Percentiles rank a stretch among this genome's conserved stretches.
phyloP scores from a whole-genome alignment of 2,113 vertebrate genomes.

The Lycocorax pyrrhopterus region DNA sequence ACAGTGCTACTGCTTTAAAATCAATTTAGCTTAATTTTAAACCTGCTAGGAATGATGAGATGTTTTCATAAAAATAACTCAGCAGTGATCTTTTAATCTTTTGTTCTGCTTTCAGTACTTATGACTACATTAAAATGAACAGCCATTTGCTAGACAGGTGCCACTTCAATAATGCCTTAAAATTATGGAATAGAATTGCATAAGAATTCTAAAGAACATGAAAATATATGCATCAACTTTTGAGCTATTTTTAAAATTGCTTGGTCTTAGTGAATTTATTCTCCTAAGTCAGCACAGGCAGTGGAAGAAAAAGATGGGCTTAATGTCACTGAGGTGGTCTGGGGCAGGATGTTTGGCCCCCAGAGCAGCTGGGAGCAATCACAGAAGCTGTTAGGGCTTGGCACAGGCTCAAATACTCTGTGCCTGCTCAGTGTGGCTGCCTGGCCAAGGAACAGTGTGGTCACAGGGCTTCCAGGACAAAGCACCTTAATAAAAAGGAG shows the following conservation, averaged over 20 bases:
- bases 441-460: not conserved
- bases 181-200: not conserved
- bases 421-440: not conserved
- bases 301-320: not conserved
- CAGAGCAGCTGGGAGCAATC: not conserved
- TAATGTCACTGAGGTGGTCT: not conserved
- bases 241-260: not conserved
- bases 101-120: not conserved
- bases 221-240: not conserved
- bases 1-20: not conserved
- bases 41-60: not conserved
- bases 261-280: not conserved
- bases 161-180: not conserved
- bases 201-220: not conserved
- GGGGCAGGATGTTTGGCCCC: not conserved
- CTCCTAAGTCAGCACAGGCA: not conserved
- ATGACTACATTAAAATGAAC: not conserved
- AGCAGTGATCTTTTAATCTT: not conserved
- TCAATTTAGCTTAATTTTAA: not conserved
- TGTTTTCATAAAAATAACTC: constrained; percentile 10
- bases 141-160: not conserved
- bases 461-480: not conserved
- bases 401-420: not conserved
- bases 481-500: not conserved
- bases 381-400: not conserved